A percentile compares a stretch with the other conserved stretches of the same genome.
Conservation (phyloP, 1,140 invertebrate genomes). For the Hydropsyche tenuis region DNA sequence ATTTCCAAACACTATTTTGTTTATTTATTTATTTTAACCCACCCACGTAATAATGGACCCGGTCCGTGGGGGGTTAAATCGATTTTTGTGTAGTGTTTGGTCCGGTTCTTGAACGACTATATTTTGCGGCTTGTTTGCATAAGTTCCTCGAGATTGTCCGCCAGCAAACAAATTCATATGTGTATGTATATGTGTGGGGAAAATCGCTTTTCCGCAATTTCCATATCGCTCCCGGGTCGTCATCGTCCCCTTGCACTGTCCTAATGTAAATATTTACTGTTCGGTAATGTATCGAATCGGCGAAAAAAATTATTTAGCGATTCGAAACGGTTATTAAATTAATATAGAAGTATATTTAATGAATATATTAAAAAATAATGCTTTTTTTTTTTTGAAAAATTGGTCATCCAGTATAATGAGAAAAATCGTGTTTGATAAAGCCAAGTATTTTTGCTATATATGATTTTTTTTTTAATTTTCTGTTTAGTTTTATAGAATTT, state of each 20-base stretch:
- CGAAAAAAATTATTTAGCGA: constrained; percentile 33
- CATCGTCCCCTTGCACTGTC: background rate
- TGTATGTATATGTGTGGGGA: background rate
- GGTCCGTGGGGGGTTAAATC: background rate
- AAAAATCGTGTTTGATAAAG: no score
- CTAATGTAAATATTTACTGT: constrained; percentile 36
- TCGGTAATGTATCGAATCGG: constrained; percentile 32
- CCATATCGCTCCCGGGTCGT: constrained; percentile 22
- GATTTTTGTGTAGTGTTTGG: constrained; percentile 24
- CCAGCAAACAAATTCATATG: constrained; percentile 14
- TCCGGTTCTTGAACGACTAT: constrained; percentile 8
- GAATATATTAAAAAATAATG: no score
- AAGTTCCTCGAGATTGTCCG: constrained; percentile 28
- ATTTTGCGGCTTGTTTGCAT: constrained; percentile 27
- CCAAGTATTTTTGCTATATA: no score
- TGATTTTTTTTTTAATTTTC: no score
- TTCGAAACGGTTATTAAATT: no score
- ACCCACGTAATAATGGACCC: background rate
- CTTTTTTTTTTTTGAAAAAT: no score
- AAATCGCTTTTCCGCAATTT: constrained; percentile 34
- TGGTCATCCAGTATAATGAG: no score
- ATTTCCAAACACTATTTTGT: no score
- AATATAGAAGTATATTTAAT: no score
- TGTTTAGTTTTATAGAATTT: no score
- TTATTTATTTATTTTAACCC: no score